Evolutionary conservation across 2,797 vertebrate species (phyloP).

Genomic region (Spinus pinus): DNA sequence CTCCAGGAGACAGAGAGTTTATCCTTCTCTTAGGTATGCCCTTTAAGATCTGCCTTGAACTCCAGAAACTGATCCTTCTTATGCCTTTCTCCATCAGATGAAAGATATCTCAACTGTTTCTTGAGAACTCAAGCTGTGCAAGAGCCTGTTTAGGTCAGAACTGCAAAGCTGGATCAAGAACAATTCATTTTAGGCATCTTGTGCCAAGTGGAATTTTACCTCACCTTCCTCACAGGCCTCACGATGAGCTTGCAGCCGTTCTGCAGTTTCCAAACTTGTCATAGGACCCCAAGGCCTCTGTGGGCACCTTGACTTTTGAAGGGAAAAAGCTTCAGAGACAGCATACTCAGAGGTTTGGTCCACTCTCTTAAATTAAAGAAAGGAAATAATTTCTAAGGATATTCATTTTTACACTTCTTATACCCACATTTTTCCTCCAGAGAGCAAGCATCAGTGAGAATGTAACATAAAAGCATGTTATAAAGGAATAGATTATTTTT

Average conservation of each 20-base stretch:
- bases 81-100: background rate
- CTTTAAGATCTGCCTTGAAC: background rate
- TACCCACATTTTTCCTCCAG: background rate
- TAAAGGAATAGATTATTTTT: background rate
- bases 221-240: conserved; percentile 87
- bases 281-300: conserved; percentile 10
- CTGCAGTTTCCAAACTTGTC: conserved; percentile 71
- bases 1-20: background rate
- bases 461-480: background rate
- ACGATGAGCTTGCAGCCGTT: conserved; percentile 81
- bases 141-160: background rate
- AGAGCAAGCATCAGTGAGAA: background rate
- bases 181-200: background rate
- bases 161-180: background rate
- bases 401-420: background rate
- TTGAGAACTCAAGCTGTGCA: background rate
- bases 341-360: conserved; percentile 82
- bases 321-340: conserved; percentile 78
- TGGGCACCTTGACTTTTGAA: conserved; percentile 62
- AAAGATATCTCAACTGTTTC: background rate
- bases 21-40: background rate
- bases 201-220: background rate
- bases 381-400: background rate
- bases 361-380: conserved; percentile 74
- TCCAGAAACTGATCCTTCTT: background rate